phyloP scores from a whole-genome alignment of 2,888 invertebrate genomes.

The Drosophila cracens region DNA sequence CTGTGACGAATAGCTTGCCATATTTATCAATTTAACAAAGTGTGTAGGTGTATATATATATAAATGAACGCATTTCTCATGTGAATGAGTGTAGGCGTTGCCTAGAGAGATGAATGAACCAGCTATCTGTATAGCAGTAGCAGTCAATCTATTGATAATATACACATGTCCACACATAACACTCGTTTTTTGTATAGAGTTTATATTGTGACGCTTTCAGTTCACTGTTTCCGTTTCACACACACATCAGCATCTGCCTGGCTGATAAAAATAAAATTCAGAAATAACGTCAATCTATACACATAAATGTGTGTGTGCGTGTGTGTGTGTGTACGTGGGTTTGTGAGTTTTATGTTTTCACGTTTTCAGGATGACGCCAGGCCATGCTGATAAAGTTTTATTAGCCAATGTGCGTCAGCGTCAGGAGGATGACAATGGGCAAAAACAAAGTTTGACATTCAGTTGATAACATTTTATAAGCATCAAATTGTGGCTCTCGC shows the following conservation, averaged over 20 bases:
- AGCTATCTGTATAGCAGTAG: background rate
- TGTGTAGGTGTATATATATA: background rate
- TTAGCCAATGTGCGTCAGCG: slow-evolving; percentile 37
- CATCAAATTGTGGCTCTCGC: slow-evolving; percentile 52
- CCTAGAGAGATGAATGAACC: slow-evolving; percentile 34
- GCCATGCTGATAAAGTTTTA: slow-evolving; percentile 41
- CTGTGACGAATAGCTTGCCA: slow-evolving; percentile 28
- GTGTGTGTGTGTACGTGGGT: background rate
- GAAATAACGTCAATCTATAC: background rate
- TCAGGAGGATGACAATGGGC: slow-evolving; percentile 44
- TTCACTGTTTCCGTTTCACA: background rate
- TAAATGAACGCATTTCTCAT: background rate
- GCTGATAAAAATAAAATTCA: slow-evolving; percentile 34
- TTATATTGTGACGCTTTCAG: slow-evolving; percentile 7
- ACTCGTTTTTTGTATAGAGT: slow-evolving; percentile 3
- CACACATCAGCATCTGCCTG: slow-evolving; percentile 3
- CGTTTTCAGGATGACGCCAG: slow-evolving; percentile 27
- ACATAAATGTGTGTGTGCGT: slow-evolving; percentile 3
- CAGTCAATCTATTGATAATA: slow-evolving; percentile 31
- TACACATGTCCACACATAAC: background rate
- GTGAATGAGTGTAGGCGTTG: slow-evolving; percentile 20
- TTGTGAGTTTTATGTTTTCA: slow-evolving; percentile 13
- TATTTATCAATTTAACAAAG: slow-evolving; percentile 20
- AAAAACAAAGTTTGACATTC: slow-evolving; percentile 58
- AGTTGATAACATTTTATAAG: slow-evolving; percentile 71